Evolutionary conservation across 1,140 invertebrate species (phyloP).

Genomic region (Holcopasites calliopsidis): DNA sequence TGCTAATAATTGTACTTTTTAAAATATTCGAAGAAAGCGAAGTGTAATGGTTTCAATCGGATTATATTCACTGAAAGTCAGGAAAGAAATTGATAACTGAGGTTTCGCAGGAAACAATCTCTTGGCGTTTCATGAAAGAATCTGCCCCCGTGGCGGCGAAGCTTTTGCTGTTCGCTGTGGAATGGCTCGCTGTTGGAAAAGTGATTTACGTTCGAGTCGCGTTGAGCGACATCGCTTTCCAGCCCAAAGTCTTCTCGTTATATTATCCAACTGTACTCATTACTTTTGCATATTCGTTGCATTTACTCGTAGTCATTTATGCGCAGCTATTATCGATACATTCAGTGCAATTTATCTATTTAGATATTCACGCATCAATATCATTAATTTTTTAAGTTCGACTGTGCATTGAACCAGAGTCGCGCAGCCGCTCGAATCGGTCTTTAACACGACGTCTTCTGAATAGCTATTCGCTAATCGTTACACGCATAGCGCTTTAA

Average conservation of each 20-base stretch:
- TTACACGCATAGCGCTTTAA: not conserved
- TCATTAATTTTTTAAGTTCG: conserved; percentile 21
- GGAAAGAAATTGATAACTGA: no score
- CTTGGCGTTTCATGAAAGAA: not conserved
- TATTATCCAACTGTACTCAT: conserved; percentile 25
- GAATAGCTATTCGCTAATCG: conserved; percentile 20
- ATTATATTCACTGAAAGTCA: no score
- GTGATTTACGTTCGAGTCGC: conserved; percentile 33
- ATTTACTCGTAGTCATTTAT: conserved; percentile 44
- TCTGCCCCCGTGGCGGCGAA: not conserved
- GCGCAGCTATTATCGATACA: conserved; percentile 23
- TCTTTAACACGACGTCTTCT: conserved; percentile 13
- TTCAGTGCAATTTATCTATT: conserved; percentile 41
- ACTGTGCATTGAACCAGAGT: conserved; percentile 8
- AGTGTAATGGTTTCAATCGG: no score
- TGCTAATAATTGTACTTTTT: no score
- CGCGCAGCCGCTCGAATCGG: not conserved
- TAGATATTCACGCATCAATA: conserved; percentile 7
- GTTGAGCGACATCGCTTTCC: conserved; percentile 21
- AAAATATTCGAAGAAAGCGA: no score
- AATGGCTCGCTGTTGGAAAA: not conserved
- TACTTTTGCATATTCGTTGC: conserved; percentile 39
- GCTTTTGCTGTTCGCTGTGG: not conserved
- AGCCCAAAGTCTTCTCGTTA: conserved; percentile 42
- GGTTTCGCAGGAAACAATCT: not conserved